Base-by-base conservation (phyloP, 2,113 vertebrate genomes). In the Dinomys branickii region DNA sequence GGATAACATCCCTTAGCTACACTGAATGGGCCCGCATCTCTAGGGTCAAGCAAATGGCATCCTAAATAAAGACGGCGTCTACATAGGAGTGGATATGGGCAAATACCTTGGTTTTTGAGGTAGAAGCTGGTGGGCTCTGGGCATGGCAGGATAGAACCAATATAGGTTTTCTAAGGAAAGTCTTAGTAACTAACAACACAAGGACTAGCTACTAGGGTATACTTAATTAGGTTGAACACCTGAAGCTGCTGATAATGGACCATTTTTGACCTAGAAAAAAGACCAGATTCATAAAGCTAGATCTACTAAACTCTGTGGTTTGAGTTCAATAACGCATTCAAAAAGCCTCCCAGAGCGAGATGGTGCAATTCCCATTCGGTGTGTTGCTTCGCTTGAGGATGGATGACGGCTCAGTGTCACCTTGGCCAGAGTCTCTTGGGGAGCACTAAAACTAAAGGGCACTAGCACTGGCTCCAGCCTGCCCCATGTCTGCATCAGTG, bases 401-500 rank as follows among this genome's bases (percentile, higher is more conserved):
- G 30, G 77, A 7, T n/a, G 19, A 67, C 78, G 94, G 69, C 80
- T 85, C 47, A 61, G 56, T 22, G 38, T 91, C 7, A 33, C 77
- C 63, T 44, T 87, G 33, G 13, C 61, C 1, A 3, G 30, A 47
- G 54, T 85, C 67, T 88, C 50, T 47, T 1, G 3, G 20, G 52
- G 58, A 93, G 47, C 11, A 24, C 35, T 41, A 77, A 81, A n/a
- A 47, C 20, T 50, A 9, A n/a, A 44, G 59, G 30, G 13, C 52
- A 92, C 75, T 30, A 67, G 10, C n/a, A 26, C 83, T 30, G 94
- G 93, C 90, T 97, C 94, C 94, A 96, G 77, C 52, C 52, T 83
- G 88, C 58, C 73, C 11, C 6, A 0, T 50, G 65, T 91, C 86
- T 96, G 69, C 56, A 83, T 91, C 89, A 85, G 1, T 73, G 78